Evolutionary conservation across 2,113 vertebrate genomes (phyloP).

Genomic region (Silurus meridionalis): DNA sequence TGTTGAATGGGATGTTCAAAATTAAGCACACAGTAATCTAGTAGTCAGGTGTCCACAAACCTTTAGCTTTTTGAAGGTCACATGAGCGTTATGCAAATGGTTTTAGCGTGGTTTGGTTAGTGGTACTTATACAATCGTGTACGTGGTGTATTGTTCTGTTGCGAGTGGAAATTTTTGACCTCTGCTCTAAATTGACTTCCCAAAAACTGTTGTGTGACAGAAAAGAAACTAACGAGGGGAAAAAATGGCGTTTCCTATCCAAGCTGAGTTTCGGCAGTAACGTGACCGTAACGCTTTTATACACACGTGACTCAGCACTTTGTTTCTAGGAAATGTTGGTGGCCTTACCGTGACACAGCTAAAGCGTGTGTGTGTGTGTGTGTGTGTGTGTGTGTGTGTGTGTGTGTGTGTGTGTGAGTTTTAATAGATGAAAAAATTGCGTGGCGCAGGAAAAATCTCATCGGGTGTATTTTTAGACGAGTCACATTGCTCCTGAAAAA

Average conservation of each 20-base stretch:
- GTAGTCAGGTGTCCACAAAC: too few species aligned
- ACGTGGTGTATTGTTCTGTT: background rate
- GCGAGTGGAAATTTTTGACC: conserved; percentile 1
- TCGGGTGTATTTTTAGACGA: conserved; percentile 11
- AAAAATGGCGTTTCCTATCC: conserved; percentile 16
- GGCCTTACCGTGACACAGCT: conserved; percentile 34
- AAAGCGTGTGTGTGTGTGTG: conserved; percentile 17
- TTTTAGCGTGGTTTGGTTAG: too few species aligned
- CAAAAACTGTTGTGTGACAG: conserved; percentile 1
- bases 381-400: conserved; percentile 20
- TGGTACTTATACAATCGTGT: background rate
- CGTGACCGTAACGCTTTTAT: conserved; percentile 15
- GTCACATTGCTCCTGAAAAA: background rate
- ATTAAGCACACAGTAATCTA: too few species aligned
- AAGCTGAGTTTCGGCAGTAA: conserved; percentile 23
- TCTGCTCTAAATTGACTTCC: conserved; percentile 30
- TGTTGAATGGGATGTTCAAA: too few species aligned
- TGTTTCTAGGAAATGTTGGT: background rate
- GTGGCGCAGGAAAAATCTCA: conserved; percentile 20
- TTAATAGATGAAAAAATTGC: background rate
- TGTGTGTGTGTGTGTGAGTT: background rate
- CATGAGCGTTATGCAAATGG: too few species aligned
- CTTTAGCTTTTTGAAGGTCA: too few species aligned
- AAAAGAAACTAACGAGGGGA: background rate
- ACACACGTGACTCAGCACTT: conserved; percentile 30